Base-by-base conservation (phyloP, 2,113 vertebrate genomes). In the Nerophis lumbriciformis region DNA sequence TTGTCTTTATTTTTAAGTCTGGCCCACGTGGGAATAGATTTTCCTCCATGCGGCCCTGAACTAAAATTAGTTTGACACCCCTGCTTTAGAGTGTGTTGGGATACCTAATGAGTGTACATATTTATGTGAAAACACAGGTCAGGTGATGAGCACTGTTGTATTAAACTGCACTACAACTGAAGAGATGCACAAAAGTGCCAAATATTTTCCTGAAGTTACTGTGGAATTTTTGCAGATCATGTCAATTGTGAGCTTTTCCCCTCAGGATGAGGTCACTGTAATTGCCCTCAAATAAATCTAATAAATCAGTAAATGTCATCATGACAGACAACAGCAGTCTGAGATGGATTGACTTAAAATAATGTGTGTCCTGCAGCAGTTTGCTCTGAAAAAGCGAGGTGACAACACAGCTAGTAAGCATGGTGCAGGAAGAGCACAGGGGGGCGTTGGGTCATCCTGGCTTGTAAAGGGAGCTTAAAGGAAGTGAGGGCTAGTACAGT, bases 391-490 rank as follows among this genome's bases (percentile, higher is more conserved):
- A 56, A 56, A 38, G 53, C 35, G 6, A 63, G 51, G 54, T 68
- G 59, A 62, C 54, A 48, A 68, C 58, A 53, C 48, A 28, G 16
- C 73, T 50, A 36, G 53, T 60, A 39, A 55, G 69, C 48, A 54
- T 55, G 28, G 50, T 35, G 48, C 6, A 53, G 50, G 19, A 53
- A 53, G 47, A 52, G 66, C 58, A 64, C 12, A 80, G 59, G 52
- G 48, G 50, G 28, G 48, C 49, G 64, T 72, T 70, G 35, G 56
- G 38, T 59, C 56, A 71, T 44, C 63, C 21, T 75, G 62, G 63
- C 49, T 49, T 64, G 79, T 15, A 50, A 63, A 48, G 68, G 42
- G 75, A 63, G 72, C 39, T 49, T 66, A 8, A 65, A 57, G 69
- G 56, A 68, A 77, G 65, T 53, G 48, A 64, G 42, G 66, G 71